Evolutionary conservation across 2,888 invertebrate species (phyloP).

Genomic region (Tuta absoluta): DNA sequence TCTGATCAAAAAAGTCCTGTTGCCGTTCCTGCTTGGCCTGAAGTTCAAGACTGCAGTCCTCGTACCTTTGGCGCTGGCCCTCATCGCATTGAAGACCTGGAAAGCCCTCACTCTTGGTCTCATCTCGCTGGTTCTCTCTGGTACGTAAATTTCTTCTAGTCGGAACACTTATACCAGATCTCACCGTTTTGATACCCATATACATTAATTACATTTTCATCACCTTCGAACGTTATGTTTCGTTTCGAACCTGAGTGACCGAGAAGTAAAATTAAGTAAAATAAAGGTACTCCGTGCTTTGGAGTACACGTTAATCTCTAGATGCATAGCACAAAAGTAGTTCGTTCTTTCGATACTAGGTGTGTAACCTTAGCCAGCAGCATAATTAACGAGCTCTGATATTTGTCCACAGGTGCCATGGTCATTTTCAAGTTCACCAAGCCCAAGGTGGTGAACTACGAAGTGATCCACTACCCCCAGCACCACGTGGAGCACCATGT

Average conservation of each 20-base stretch:
- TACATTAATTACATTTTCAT: too few relatives aligned
- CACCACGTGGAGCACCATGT: constrained; percentile 86
- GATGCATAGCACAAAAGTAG: too few relatives aligned
- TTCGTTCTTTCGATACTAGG: too few relatives aligned
- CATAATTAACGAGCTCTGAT: background rate
- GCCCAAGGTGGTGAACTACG: constrained; percentile 93
- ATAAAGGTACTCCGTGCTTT: too few relatives aligned
- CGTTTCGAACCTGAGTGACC: too few relatives aligned
- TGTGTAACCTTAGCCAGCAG: background rate
- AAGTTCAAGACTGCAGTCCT: constrained; percentile 93
- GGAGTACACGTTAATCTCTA: too few relatives aligned
- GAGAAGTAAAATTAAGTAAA: too few relatives aligned
- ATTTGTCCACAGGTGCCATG: constrained; percentile 82
- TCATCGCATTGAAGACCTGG: constrained; percentile 94
- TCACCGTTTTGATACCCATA: too few relatives aligned
- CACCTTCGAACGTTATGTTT: too few relatives aligned
- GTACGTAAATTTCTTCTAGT: constrained; percentile 51
- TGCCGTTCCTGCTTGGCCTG: constrained; percentile 91
- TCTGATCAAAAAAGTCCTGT: constrained; percentile 90
- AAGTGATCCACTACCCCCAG: constrained; percentile 91
- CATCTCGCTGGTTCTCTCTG: constrained; percentile 90
- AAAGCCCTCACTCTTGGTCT: constrained; percentile 93
- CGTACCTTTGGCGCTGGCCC: constrained; percentile 89
- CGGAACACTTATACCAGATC: background rate
- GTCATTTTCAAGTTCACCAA: constrained; percentile 93